These are phyloP conservation scores for Ennomos quercinarius DNA, from an alignment of 2,888 invertebrate species.

Conservation along the genomic window DNA sequence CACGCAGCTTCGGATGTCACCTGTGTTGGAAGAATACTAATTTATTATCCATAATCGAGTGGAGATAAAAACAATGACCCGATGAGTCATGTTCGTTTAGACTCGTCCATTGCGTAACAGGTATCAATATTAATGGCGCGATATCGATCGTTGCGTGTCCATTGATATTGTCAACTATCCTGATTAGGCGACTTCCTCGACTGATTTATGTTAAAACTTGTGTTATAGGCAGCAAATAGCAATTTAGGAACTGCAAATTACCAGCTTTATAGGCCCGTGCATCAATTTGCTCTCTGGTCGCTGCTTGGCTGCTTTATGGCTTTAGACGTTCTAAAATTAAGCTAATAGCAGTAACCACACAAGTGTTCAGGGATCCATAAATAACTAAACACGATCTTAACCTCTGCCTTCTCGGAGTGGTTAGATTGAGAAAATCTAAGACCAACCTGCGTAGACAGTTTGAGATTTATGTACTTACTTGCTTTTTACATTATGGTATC, in stretches of 20 bases:
- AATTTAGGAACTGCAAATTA: slow-evolving; percentile 1
- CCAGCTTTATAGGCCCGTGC: not conserved
- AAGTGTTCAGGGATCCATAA: slow-evolving; percentile 20
- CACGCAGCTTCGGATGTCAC: slow-evolving; percentile 96
- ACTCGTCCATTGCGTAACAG: slow-evolving; percentile 31
- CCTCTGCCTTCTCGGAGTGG: slow-evolving; percentile 33
- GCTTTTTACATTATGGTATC: not conserved
- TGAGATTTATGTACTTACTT: slow-evolving; percentile 23
- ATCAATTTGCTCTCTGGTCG: slow-evolving; percentile 16
- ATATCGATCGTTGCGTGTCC: slow-evolving; percentile 9
- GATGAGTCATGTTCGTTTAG: slow-evolving; percentile 28
- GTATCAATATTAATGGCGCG: slow-evolving; percentile 34
- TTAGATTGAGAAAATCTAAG: slow-evolving; percentile 16
- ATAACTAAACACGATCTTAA: slow-evolving; percentile 39
- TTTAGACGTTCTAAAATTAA: slow-evolving; percentile 24
- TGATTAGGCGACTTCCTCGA: not conserved
- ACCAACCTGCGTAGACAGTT: slow-evolving; percentile 1
- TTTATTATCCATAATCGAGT: slow-evolving; percentile 28
- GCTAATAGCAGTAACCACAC: slow-evolving; percentile 19
- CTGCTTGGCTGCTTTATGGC: slow-evolving; percentile 14
- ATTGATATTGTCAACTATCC: slow-evolving; percentile 17
- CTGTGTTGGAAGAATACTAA: slow-evolving; percentile 61
- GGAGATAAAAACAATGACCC: slow-evolving; percentile 17
- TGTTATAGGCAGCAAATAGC: too few species aligned
- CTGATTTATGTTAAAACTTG: too few species aligned